These are phyloP conservation scores for Stenurella melanura DNA, from an alignment of 2,888 invertebrate genomes.

Conservation along the genomic window DNA sequence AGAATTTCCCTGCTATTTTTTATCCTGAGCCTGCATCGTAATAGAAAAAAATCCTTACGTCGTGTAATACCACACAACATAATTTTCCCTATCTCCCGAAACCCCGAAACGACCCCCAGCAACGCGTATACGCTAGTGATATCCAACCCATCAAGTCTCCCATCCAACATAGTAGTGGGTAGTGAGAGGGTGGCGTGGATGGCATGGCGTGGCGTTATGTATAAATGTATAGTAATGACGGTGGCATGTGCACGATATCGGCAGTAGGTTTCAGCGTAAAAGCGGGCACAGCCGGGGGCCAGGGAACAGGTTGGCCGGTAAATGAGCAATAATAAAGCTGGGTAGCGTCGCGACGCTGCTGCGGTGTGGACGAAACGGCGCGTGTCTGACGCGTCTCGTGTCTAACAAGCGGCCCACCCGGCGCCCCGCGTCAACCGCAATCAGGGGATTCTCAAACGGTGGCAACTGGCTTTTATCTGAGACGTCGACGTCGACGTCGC, in stretches of 20 bases:
- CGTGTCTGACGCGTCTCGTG: constrained; percentile 74
- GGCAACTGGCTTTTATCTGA: constrained; percentile 4
- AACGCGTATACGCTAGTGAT: constrained; percentile 34
- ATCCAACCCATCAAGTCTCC: constrained; percentile 42
- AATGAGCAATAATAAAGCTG: constrained; percentile 71
- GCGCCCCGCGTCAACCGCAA: constrained; percentile 64
- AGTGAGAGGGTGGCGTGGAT: constrained; percentile 39
- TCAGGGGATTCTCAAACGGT: constrained; percentile 65
- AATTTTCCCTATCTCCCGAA: constrained; percentile 32
- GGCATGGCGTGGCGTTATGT: constrained; percentile 47
- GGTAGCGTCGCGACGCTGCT: constrained; percentile 60
- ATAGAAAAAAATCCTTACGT: constrained; percentile 18
- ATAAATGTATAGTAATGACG: constrained; percentile 56
- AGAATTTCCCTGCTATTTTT: not conserved
- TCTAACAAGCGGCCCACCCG: constrained; percentile 71
- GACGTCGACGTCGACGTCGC: too few species aligned
- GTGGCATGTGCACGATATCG: constrained; percentile 46
- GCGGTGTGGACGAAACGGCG: constrained; percentile 71
- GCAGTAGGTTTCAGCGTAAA: constrained; percentile 37
- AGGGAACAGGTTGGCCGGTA: constrained; percentile 68
- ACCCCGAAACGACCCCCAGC: constrained; percentile 25
- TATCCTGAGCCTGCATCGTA: not conserved
- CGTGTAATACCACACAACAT: constrained; percentile 26
- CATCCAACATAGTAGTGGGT: constrained; percentile 33
- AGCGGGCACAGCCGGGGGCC: constrained; percentile 53